A percentile compares a stretch with the other conserved stretches of the same genome.
Conservation (phyloP, 2,797 vertebrate species). For the Centropyge bicolor region DNA sequence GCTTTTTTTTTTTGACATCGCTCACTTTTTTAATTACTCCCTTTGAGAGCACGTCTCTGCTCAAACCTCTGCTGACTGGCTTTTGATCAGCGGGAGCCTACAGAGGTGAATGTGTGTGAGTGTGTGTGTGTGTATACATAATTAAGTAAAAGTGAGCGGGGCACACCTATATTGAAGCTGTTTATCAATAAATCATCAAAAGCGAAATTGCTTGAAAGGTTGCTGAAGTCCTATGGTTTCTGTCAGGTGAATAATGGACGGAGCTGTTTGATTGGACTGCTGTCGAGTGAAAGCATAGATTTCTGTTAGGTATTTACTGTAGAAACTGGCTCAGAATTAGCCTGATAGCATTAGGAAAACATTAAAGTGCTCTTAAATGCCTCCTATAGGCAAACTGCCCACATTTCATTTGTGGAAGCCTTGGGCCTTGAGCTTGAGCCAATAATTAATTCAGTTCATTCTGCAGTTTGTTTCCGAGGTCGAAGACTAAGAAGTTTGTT, state of each 20-base stretch:
- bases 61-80: constrained; percentile 53
- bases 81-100: constrained; percentile 61
- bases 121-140: constrained; percentile 46
- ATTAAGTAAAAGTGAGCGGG: constrained; percentile 48
- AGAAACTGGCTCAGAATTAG: constrained; percentile 14
- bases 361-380: constrained; percentile 17
- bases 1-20: constrained; percentile 63
- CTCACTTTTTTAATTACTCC: constrained; percentile 73
- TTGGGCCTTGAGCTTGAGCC: background rate
- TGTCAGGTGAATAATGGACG: constrained; percentile 13
- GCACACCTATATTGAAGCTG: constrained; percentile 47
- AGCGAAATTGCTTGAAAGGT: constrained; percentile 36
- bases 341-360: constrained; percentile 9
- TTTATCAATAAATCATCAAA: constrained; percentile 72
- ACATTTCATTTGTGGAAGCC: background rate
- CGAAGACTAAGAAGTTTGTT: background rate
- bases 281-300: background rate
- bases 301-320: background rate
- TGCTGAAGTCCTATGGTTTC: constrained; percentile 11
- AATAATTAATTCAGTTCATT: constrained; percentile 7
- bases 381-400: background rate
- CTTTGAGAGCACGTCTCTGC: constrained; percentile 55
- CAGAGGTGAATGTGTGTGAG: constrained; percentile 27
- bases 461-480: constrained; percentile 7
- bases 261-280: constrained; percentile 7